Evolutionary conservation across 2,888 invertebrate species (phyloP).

Genomic region (Petrolisthes manimaculis): DNA sequence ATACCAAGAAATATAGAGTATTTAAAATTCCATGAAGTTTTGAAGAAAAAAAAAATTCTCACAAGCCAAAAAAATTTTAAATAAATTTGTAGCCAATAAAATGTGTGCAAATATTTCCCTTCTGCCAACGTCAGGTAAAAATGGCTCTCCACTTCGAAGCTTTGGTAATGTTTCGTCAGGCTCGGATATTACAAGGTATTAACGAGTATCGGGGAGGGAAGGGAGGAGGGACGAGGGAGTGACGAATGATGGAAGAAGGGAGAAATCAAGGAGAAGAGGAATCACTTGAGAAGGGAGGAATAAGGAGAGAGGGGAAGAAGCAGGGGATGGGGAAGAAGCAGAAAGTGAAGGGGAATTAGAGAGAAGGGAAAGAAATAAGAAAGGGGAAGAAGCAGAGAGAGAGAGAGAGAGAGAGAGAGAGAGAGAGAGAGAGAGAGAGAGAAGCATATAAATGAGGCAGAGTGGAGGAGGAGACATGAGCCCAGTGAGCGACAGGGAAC

Average conservation of each 20-base stretch:
- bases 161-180: not conserved
- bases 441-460: not conserved
- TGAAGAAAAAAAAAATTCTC: too few species aligned
- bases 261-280: not conserved
- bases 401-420: conserved; percentile 3
- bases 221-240: not conserved
- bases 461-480: not conserved
- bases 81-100: too few species aligned
- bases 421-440: conserved; percentile 2
- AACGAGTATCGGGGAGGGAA: not conserved
- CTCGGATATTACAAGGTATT: not conserved
- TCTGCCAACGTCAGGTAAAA: too few species aligned
- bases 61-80: too few species aligned
- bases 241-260: not conserved
- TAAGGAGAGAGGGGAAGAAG: not conserved
- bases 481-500: not conserved
- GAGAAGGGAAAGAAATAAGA: not conserved
- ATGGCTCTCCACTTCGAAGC: not conserved
- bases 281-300: not conserved
- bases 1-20: too few species aligned
- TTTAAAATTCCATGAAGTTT: too few species aligned
- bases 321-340: not conserved
- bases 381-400: not conserved
- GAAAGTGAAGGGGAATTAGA: not conserved
- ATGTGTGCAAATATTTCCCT: too few species aligned